phyloP scores from a whole-genome alignment of 1,140 invertebrate genomes.

The Camponotus floridanus region DNA sequence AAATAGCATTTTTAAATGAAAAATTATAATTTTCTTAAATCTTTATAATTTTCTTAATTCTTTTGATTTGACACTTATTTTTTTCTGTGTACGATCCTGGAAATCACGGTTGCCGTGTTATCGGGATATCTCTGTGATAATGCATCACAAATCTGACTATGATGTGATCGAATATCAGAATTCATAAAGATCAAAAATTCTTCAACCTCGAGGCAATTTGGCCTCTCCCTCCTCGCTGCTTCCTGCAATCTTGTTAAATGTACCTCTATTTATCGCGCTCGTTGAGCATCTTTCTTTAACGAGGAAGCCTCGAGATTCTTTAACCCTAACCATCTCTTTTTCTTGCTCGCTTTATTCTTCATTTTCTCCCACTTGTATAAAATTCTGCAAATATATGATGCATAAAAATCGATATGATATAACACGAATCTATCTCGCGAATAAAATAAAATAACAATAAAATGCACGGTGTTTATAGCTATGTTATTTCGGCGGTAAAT shows the following conservation, averaged over 20 bases:
- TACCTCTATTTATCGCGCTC: slow-evolving; percentile 77
- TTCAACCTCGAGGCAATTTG: slow-evolving; percentile 51
- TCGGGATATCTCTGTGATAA: slow-evolving; percentile 11
- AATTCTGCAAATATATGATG: slow-evolving; percentile 14
- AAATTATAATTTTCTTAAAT: no score
- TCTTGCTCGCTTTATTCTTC: background rate
- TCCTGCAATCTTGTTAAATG: slow-evolving; percentile 64
- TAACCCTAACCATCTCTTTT: slow-evolving; percentile 51
- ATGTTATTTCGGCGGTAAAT: background rate
- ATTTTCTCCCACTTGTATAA: background rate
- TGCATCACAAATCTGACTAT: background rate
- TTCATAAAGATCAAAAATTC: slow-evolving; percentile 58
- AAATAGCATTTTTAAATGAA: no score
- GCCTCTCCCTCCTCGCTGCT: slow-evolving; percentile 14
- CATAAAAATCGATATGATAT: slow-evolving; percentile 7
- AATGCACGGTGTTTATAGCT: background rate
- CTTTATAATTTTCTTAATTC: no score
- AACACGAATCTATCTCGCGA: background rate
- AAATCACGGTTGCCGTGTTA: background rate
- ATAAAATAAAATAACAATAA: background rate
- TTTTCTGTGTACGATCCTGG: no score
- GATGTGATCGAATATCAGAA: slow-evolving; percentile 2
- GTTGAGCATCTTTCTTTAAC: slow-evolving; percentile 70
- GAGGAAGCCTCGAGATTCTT: slow-evolving; percentile 72
- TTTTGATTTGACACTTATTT: no score